These are phyloP conservation scores for Scaptomyza flava DNA, from an alignment of 2,888 invertebrate species.

Conservation along the genomic window DNA sequence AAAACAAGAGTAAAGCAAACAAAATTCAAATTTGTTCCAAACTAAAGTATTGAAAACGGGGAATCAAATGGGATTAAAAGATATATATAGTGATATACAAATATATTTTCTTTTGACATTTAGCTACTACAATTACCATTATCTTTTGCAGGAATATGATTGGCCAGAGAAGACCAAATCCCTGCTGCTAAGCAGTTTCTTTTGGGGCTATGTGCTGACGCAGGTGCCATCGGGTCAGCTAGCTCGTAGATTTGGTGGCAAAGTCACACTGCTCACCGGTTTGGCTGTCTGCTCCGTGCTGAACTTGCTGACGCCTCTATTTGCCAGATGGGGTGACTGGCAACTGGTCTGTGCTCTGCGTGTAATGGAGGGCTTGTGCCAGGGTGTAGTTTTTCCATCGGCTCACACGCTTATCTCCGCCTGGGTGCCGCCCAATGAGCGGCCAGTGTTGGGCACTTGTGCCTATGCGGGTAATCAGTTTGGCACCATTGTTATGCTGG, in stretches of 20 bases:
- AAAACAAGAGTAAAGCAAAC: no score
- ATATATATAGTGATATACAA: no score
- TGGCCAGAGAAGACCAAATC: conserved; percentile 87
- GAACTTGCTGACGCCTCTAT: conserved; percentile 88
- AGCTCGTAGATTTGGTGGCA: conserved; percentile 90
- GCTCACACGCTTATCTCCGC: conserved; percentile 89
- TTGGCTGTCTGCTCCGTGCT: conserved; percentile 87
- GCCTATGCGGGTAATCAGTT: conserved; percentile 90
- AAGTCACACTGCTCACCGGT: conserved; percentile 86
- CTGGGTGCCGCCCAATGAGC: conserved; percentile 89
- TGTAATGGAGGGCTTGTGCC: conserved; percentile 88
- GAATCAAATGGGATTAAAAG: no score
- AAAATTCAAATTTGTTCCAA: no score
- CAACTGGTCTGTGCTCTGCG: conserved; percentile 86
- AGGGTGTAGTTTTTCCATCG: conserved; percentile 89
- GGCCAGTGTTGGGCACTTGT: conserved; percentile 88
- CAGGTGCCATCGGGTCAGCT: conserved; percentile 89
- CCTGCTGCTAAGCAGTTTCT: conserved; percentile 87
- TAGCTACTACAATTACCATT: not conserved
- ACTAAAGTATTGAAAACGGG: no score
- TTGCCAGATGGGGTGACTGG: conserved; percentile 88
- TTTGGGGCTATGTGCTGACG: conserved; percentile 88
- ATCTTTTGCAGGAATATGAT: conserved; percentile 85
- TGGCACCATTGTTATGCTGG: conserved; percentile 91
- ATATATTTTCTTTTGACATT: no score